phyloP scores from a whole-genome alignment of 2,888 invertebrate species.

The Euzetes globulus region DNA sequence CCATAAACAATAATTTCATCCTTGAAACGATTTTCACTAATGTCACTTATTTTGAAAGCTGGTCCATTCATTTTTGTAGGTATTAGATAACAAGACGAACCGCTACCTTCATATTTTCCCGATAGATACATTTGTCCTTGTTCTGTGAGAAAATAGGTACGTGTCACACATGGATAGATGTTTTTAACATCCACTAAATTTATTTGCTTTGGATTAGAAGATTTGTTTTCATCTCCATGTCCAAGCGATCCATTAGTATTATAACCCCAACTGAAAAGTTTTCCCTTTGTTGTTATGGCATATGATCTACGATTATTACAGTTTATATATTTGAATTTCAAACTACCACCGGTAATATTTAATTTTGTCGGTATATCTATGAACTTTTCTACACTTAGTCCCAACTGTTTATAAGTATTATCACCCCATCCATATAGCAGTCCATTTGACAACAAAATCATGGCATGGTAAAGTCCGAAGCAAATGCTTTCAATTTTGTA shows the following conservation, averaged over 20 bases:
- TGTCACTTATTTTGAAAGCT: neutral
- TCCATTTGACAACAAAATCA: neutral
- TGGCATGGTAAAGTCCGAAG: neutral
- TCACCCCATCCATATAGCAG: neutral
- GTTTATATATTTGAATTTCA: too few species aligned
- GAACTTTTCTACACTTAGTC: neutral
- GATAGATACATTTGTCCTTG: neutral
- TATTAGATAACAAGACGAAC: neutral
- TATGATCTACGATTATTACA: too few species aligned
- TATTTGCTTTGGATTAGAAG: too few species aligned
- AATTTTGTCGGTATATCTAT: neutral
- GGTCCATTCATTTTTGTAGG: neutral
- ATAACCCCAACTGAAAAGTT: too few species aligned
- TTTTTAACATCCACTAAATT: too few species aligned
- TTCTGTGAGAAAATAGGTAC: neutral
- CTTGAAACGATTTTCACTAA: too few species aligned
- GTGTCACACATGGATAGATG: neutral
- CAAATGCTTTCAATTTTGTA: neutral
- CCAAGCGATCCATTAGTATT: too few species aligned
- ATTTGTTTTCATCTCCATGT: too few species aligned
- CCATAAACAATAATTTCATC: too few species aligned
- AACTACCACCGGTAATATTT: neutral
- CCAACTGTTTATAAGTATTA: neutral
- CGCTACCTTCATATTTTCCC: neutral
- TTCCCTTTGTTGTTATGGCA: too few species aligned